These are phyloP conservation scores for Fragum whitleyi DNA, from an alignment of 2,888 invertebrate species.

Conservation along the genomic window DNA sequence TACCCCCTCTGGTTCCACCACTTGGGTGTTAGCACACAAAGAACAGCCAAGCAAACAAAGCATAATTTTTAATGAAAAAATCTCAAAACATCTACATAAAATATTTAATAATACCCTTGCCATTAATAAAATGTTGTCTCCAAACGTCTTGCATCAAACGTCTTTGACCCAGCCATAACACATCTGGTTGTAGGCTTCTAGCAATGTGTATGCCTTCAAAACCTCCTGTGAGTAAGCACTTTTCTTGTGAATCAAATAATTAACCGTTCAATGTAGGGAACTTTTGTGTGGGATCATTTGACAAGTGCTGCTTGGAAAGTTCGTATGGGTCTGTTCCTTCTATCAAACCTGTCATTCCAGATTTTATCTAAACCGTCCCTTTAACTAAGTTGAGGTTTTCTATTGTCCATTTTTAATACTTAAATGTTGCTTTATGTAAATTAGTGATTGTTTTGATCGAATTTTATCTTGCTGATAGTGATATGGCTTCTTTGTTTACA, in stretches of 20 bases:
- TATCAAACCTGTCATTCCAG: constrained; percentile 1
- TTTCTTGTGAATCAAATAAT: constrained; percentile 4
- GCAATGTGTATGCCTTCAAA: neutral
- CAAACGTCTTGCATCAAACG: neutral
- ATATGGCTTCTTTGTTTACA: too few species aligned
- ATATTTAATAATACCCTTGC: too few species aligned
- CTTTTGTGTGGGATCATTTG: constrained; percentile 17
- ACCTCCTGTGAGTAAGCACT: constrained; percentile 4
- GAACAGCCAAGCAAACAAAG: too few species aligned
- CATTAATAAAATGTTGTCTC: neutral
- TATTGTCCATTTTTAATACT: too few species aligned
- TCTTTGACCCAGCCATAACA: constrained; percentile 10
- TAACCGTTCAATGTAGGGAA: neutral
- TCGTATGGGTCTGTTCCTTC: constrained; percentile 27
- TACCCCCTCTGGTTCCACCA: too few species aligned
- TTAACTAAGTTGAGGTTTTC: neutral
- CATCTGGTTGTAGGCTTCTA: constrained; percentile 10
- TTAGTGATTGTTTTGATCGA: too few species aligned
- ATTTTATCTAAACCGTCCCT: constrained; percentile 17
- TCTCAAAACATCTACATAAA: too few species aligned
- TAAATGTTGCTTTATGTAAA: too few species aligned
- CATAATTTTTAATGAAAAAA: too few species aligned
- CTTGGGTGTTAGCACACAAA: too few species aligned
- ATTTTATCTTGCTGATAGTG: too few species aligned
- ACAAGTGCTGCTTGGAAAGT: neutral